Evolutionary conservation across 2,113 vertebrate genomes (phyloP), one percentile per base, ranked within the genome.

Genomic region (Dendropsophus ebraccatus): DNA sequence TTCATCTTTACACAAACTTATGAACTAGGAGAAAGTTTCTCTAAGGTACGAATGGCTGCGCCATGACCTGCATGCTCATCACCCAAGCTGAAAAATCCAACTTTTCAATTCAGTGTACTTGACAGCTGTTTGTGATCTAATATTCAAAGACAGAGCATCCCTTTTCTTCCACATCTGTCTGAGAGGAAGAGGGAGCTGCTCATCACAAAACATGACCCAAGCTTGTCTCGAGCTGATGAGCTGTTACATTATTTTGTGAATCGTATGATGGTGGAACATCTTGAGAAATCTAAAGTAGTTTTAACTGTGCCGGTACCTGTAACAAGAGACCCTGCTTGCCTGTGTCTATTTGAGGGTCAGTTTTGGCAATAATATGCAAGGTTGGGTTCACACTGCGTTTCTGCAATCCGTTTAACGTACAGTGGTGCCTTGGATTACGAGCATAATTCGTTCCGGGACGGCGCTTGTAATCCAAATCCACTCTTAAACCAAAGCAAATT

Each of bases 1-100:
- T 60, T 60, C 45, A 17, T 9, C 14, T 25, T n/a, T 62, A 80
- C 73, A 52, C 41, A 52, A 14, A 77, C 49, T n/a, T 54, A 25
- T 21, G 74, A 76, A 32, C 47, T 77, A 32, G 16, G 9, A 54
- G n/a, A 45, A 56, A 78, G 76, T 78, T 77, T 78, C 76, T 37
- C 52, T 65, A 28, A 45, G 56, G 13, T 17, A 65, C 14, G 7
- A 81, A 47, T 81, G 41, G 23, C 78, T 45, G 73, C 75, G 88
- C 84, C 80, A 89, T 79, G 87, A 78, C 82, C 52, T 80, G 85
- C 85, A 84, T 74, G 41, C 6, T 30, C 49, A 79, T 80, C n/a
- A 69, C 52, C 69, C 28, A 2, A 37, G 1, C 75, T 32, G 60
- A 74, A 85, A 80, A 81, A 85, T 56, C 50, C 49, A 78, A 58